phyloP scores from a whole-genome alignment of 2,113 vertebrate genomes.

The Emydura subglobosa region DNA sequence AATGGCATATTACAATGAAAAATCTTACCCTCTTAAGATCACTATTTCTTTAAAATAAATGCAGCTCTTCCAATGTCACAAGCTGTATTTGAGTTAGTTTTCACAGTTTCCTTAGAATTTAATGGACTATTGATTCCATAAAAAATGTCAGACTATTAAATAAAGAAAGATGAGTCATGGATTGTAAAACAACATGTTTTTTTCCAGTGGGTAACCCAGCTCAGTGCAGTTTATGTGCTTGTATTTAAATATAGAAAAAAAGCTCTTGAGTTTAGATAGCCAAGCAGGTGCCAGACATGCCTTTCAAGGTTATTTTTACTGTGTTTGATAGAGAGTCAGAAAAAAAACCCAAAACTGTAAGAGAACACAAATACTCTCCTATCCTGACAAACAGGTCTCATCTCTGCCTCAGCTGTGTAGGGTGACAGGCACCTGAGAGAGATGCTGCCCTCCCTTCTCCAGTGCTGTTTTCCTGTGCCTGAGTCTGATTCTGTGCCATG shows the following conservation, averaged over 20 bases:
- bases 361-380: too few species aligned
- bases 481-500: not conserved
- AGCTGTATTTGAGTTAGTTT: not conserved
- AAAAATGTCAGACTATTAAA: not conserved
- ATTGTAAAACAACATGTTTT: not conserved
- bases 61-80: not conserved
- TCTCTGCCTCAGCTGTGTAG: not conserved
- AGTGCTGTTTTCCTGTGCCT: not conserved
- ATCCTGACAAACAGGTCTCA: not conserved
- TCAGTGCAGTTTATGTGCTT: conserved; percentile 50
- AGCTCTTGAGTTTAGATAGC: conserved; percentile 34
- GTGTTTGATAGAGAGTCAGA: not conserved
- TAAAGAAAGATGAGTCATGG: not conserved
- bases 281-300: conserved; percentile 64
- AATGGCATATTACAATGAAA: not conserved
- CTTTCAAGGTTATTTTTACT: conserved; percentile 72
- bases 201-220: not conserved
- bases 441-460: not conserved
- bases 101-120: not conserved
- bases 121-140: not conserved
- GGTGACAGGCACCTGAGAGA: not conserved
- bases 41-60: not conserved
- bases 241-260: conserved; percentile 64
- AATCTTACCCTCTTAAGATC: not conserved
- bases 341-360: not conserved